Base-by-base conservation (phyloP, 1,140 invertebrate genomes). In the Mya arenaria region DNA sequence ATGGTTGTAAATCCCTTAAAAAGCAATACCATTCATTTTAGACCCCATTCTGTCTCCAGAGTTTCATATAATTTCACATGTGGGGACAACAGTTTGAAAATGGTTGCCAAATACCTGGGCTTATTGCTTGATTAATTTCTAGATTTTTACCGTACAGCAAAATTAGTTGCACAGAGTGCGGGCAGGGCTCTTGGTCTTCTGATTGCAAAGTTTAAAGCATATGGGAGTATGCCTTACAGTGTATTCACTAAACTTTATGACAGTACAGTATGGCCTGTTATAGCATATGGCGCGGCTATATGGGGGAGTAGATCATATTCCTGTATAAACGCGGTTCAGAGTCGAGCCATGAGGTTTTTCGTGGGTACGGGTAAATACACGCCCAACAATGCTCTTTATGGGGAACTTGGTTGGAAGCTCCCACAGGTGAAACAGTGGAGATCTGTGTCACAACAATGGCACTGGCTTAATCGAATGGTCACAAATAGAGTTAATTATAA, bases 81-180 rank as follows among this genome's bases (percentile, higher is more conserved):
- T 71, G 68, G 68, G 13, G 23, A 48, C 13, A 2, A 44, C 52
- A 30, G 1, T 52, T 6, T 66, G 3, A 37, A 36, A 4, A 23
- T 66, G 15, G 32, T 66, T 2, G 63, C 34, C n/a, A 73, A 73
- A 41, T 82, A 75, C 34, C 60, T 82, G 10, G 80, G 80, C 2
- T 5, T 75, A 23, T n/a, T 56, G 30, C 34, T 82, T 13, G 48
- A 63, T 63, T 56, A 66, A 48, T 62, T 48, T 68, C 30, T 75
- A 3, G 39, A 74, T 55, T 34, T 23, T 65, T 60, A 39, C 30
- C 3, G 32, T 3, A 82, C 68, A n/a, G 36, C 58, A 6, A 48
- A 82, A 65, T 25, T 13, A 72, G 79, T 82, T 28, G 58, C 58
- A 23, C 69, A 73, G 39, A 41, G 37, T 55, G 58, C 79, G 30